Evolutionary conservation across 2,797 vertebrate genomes (phyloP), one percentile per base, ranked within the genome.

Genomic region (Bradypodion ventrale): DNA sequence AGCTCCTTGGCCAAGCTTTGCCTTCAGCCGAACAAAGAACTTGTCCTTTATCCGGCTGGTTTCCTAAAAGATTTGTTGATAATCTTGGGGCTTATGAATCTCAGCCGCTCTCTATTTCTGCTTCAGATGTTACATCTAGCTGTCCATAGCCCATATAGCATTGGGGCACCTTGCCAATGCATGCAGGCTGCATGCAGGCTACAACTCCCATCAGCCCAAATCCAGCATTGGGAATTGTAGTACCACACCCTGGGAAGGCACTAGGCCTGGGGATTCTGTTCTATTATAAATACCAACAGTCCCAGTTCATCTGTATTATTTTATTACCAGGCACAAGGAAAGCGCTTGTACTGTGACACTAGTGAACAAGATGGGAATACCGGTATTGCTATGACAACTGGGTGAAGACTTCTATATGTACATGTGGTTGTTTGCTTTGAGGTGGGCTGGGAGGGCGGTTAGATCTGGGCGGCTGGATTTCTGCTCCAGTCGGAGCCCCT

Each of bases 401-500:
- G 3, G 13, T 32, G 59, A 82, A n/a, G 7, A 13, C 49, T 79
- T 42, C 1, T 62, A 29, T 0, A 0, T 66, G 83, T 78, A 66
- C 52, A 35, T 19, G 0, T 21, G 35, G 8, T n/a, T 72, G 78
- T 10, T 78, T 78, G 72, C 62, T 35, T 27, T 82, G 70, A 42
- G 5, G n/a, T n/a, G 29, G 49, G 81, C 72, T 27, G 2, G 0
- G 60, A 46, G 13, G 19, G 16, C 8, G 75, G 6, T 0, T 0
- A 0, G 27, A 68, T 75, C 40, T 59, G 2, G 0, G 0, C 63
- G 72, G 1, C 40, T 75, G n/a, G 40, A 52, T 42, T 25, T 1
- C 74, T 13, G 0, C 0, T 27, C 0, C 44, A 12, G 32, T 69
- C 35, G 0, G 0, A 76, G 40, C 42, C 83, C 15, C 27, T 0